Conservation (phyloP, 2,113 vertebrate species). For the Pangasianodon gigas region DNA sequence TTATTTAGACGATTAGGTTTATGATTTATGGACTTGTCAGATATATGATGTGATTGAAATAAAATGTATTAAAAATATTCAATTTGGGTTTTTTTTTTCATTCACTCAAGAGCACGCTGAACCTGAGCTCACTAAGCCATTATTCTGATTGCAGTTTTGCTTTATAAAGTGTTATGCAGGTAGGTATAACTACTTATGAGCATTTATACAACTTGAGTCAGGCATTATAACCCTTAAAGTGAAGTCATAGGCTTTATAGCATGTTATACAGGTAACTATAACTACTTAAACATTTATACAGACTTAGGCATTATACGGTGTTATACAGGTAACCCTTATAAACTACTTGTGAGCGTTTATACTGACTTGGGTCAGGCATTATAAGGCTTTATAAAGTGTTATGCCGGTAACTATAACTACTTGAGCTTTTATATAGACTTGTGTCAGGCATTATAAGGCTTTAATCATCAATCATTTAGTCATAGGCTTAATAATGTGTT, state of each 20-base stretch:
- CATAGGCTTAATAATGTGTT: too few species aligned
- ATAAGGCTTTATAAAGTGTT: background rate
- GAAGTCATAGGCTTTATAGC: background rate
- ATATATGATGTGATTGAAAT: constrained; percentile 1
- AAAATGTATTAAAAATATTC: background rate
- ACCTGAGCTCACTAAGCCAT: background rate
- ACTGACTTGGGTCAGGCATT: background rate
- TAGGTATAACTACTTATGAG: background rate
- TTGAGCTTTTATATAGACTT: too few species aligned
- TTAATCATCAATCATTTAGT: too few species aligned
- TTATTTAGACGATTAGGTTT: background rate
- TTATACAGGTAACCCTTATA: background rate
- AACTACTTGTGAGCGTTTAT: background rate
- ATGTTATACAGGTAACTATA: background rate
- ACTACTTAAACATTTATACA: background rate
- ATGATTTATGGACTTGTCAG: background rate
- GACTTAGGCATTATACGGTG: background rate
- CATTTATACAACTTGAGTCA: background rate
- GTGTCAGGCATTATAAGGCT: too few species aligned
- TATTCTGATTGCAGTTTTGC: background rate
- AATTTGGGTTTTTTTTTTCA: background rate
- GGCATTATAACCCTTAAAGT: background rate
- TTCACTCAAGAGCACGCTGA: background rate
- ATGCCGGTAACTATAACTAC: too few species aligned
- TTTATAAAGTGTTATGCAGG: background rate